These are phyloP conservation scores for Eupithecia subfuscata DNA, from an alignment of 2,888 invertebrate genomes.

Conservation along the genomic window DNA sequence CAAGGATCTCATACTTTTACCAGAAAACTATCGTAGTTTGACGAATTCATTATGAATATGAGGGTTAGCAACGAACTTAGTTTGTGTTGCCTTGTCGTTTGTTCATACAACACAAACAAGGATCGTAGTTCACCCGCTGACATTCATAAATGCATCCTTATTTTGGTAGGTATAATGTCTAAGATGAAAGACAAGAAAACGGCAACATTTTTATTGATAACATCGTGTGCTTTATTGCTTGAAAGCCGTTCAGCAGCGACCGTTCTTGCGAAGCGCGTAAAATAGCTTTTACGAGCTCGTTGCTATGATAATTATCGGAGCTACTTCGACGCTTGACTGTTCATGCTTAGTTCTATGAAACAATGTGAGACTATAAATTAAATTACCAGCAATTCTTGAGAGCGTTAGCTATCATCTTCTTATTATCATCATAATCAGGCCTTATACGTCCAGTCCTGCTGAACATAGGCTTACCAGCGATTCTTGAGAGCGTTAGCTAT, in stretches of 20 bases:
- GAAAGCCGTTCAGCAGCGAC: constrained; percentile 69
- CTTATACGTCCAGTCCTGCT: too few relatives aligned
- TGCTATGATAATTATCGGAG: constrained; percentile 45
- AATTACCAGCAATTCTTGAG: not conserved
- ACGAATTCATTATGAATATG: not conserved
- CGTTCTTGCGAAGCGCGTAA: constrained; percentile 59
- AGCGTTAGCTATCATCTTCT: too few relatives aligned
- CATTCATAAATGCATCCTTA: not conserved
- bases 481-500: not conserved
- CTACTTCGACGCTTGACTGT: constrained; percentile 35
- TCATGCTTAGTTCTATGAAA: constrained; percentile 1
- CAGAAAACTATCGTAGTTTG: not conserved
- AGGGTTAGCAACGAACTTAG: not conserved
- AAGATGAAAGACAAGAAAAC: constrained; percentile 1
- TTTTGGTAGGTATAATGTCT: not conserved
- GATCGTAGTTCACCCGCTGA: not conserved
- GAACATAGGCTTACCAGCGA: too few relatives aligned
- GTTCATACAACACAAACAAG: not conserved
- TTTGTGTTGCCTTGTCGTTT: not conserved
- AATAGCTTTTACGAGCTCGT: constrained; percentile 61
- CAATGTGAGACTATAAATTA: not conserved
- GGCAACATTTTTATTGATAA: constrained; percentile 7
- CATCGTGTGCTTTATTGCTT: constrained; percentile 67
- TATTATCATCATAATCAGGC: too few relatives aligned
- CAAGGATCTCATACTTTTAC: not conserved